Conservation (phyloP, 35 echinoderm and acorn worm species). For the Stichopus chloronotus region DNA sequence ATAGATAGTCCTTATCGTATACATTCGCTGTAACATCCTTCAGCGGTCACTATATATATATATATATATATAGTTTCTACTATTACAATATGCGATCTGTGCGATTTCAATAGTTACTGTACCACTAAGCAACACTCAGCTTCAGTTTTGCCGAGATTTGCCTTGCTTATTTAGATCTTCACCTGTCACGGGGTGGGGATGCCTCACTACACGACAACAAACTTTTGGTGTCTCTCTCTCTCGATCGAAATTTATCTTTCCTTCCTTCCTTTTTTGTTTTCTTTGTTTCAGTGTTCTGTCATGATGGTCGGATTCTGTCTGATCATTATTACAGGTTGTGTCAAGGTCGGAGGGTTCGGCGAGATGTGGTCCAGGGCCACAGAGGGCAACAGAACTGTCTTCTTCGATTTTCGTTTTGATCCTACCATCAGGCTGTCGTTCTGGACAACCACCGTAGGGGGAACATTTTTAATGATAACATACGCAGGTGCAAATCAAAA, state of each 20-base stretch:
- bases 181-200: too few relatives aligned
- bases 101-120: too few relatives aligned
- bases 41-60: too few relatives aligned
- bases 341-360: slow-evolving; percentile 6
- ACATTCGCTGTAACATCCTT: too few relatives aligned
- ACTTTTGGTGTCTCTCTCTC: not conserved
- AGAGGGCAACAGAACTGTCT: not conserved
- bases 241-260: not conserved
- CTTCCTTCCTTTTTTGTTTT: not conserved
- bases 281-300: not conserved
- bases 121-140: too few relatives aligned
- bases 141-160: too few relatives aligned
- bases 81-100: too few relatives aligned
- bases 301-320: slow-evolving; percentile 44
- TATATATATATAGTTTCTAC: too few relatives aligned
- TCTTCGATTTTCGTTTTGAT: slow-evolving; percentile 20
- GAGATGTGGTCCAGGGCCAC: slow-evolving; percentile 25
- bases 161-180: too few relatives aligned
- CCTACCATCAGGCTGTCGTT: slow-evolving; percentile 30
- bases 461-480: not conserved
- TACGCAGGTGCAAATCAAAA: slow-evolving; percentile 23
- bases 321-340: not conserved
- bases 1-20: too few relatives aligned
- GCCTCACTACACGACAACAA: too few relatives aligned
- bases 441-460: not conserved